Evolutionary conservation across 92 coral and sea anemone genomes (phyloP).

Genomic region (Epizoanthus rinbou): DNA sequence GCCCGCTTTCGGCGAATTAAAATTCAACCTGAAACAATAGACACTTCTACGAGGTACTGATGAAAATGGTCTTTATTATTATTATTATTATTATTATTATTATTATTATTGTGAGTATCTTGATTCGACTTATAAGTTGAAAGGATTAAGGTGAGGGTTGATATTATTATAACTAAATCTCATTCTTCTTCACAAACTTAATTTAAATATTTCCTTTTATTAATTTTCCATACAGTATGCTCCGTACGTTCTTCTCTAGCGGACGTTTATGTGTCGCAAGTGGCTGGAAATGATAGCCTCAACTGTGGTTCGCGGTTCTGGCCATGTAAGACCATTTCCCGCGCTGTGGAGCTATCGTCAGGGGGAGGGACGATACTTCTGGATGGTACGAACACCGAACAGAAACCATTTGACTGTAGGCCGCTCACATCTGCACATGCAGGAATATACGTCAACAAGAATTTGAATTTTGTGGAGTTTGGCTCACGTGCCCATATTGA

Average conservation of each 20-base stretch:
- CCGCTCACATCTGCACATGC: constrained; percentile 24
- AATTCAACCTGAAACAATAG: too few species aligned
- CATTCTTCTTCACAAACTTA: too few species aligned
- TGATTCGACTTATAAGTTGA: too few species aligned
- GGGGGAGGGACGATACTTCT: constrained; percentile 19
- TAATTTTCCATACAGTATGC: too few species aligned
- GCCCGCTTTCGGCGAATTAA: too few species aligned
- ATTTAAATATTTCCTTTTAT: too few species aligned
- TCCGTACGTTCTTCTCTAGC: not conserved
- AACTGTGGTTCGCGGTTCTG: constrained; percentile 27
- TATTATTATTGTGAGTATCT: too few species aligned
- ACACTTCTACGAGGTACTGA: too few species aligned
- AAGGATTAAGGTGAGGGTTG: too few species aligned
- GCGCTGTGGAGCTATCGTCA: constrained; percentile 18
- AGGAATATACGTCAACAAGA: constrained; percentile 47
- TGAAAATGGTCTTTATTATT: too few species aligned
- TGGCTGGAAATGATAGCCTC: constrained; percentile 29
- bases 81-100: too few species aligned
- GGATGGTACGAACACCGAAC: constrained; percentile 44
- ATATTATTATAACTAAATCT: too few species aligned
- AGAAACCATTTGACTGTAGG: constrained; percentile 35
- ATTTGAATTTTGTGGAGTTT: constrained; percentile 31
- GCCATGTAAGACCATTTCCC: constrained; percentile 41
- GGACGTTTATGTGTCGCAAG: constrained; percentile 36
- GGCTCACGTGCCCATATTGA: constrained; percentile 38